Base-by-base conservation (phyloP, 30 jellyfish, hydroid and myxozoan species). In the Cassiopea xamachana region DNA sequence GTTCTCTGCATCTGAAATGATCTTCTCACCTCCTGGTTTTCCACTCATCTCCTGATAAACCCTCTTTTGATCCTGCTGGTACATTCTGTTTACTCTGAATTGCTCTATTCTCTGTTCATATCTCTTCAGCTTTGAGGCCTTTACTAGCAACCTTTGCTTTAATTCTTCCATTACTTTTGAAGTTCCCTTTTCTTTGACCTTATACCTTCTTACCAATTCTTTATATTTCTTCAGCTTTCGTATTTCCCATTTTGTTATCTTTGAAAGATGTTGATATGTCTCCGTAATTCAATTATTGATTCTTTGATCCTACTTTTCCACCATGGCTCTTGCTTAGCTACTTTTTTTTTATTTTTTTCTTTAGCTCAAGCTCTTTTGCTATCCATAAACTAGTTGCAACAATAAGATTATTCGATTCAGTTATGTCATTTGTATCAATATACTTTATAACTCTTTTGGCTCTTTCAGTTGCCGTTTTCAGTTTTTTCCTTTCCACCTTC, bases 61-160 rank as follows among this genome's bases (percentile, higher is more conserved):
- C 14, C 45, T 55, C 76, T 79, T 79, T 45, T 79, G 87, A 14
- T 49, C 77, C 15, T 55, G 27, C 60, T 55, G 58, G 47, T 45
- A 79, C 49, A 79, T 15, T 43, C 77, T 16, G 77, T 79, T 79
- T 14, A 18, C 14, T 12, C 84, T 75, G 47, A 45, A 75, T 75
- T 75, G 84, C 4, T 75, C 48, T 8, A 16, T 64, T 64, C 78
- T 69, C 17, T 69, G 78, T 69, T 69, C 78, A 69, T 69, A 69
- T 69, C 78, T 69, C 78, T 69, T 69, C 78, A 69, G 78, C 48
- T 69, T 69, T 69, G 78, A 18, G 45, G 78, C 78, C 45, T 69
- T 69, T 43, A 43, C 78, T 43, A 7, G 78, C 78, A 69, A 43
- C 48, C 78, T 69, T 69, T 69, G 78, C 78, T 69, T 69, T 18